A percentile compares a stretch with the other conserved stretches of the same genome.
These are phyloP conservation scores for Nymphicus hollandicus DNA, from an alignment of 2,113 vertebrate species.

Conservation along the genomic window DNA sequence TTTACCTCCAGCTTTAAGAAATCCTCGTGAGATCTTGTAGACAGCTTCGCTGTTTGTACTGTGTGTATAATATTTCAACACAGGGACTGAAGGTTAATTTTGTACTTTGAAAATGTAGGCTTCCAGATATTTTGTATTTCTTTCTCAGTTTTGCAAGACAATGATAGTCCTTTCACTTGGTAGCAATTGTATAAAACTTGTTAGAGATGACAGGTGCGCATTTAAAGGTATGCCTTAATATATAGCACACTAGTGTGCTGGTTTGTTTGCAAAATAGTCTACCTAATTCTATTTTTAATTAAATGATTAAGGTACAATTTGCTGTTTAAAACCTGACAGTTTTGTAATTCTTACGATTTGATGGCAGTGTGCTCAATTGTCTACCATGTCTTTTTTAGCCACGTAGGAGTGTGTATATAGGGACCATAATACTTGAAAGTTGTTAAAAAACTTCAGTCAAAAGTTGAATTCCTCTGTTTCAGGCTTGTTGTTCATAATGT, in stretches of 20 bases:
- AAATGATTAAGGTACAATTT: slow-evolving; percentile 72
- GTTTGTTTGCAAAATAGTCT: slow-evolving; percentile 74
- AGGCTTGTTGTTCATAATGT: slow-evolving; percentile 45
- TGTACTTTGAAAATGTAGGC: slow-evolving; percentile 71
- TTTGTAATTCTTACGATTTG: slow-evolving; percentile 74
- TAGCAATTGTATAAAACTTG: slow-evolving; percentile 77
- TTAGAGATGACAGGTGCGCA: slow-evolving; percentile 64
- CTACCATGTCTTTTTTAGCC: slow-evolving; percentile 69
- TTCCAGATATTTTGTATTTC: slow-evolving; percentile 81
- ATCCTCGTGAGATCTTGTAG: slow-evolving; percentile 82
- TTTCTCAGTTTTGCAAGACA: slow-evolving; percentile 80
- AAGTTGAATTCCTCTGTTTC: slow-evolving; percentile 32
- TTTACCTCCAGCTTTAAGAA: slow-evolving; percentile 91
- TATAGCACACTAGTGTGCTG: slow-evolving; percentile 70
- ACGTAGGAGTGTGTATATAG: slow-evolving; percentile 49
- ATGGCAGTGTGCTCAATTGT: slow-evolving; percentile 69
- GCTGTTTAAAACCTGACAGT: slow-evolving; percentile 70
- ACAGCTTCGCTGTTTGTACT: slow-evolving; percentile 18
- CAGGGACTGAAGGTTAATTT: slow-evolving; percentile 71
- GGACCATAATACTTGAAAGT: slow-evolving; percentile 74
- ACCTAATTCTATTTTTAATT: slow-evolving; percentile 79
- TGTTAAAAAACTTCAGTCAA: slow-evolving; percentile 39
- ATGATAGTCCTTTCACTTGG: slow-evolving; percentile 69
- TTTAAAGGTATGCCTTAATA: slow-evolving; percentile 73
- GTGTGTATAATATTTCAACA: slow-evolving; percentile 59